Evolutionary conservation across 2,797 vertebrate species (phyloP).

Genomic region (Gallinago stenura): DNA sequence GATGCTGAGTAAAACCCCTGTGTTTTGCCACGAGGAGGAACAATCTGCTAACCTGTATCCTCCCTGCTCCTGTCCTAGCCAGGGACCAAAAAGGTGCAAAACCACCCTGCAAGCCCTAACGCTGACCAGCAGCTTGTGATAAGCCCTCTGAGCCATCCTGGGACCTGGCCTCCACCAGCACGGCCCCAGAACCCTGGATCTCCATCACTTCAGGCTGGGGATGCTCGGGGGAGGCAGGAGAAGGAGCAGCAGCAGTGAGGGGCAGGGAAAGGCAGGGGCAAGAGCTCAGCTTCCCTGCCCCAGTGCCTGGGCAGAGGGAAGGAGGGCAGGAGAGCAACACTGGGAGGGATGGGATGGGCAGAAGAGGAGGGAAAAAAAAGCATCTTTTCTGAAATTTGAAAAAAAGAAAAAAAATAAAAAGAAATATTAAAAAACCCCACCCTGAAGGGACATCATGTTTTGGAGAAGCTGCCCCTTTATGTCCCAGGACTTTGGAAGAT

Average conservation of each 20-base stretch:
- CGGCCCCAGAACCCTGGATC: not conserved
- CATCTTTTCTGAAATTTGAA: not conserved
- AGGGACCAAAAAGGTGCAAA: not conserved
- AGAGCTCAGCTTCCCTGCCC: not conserved
- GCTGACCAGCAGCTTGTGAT: not conserved
- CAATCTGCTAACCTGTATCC: not conserved
- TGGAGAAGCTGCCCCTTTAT: not conserved
- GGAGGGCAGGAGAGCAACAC: not conserved
- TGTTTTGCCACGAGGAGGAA: not conserved
- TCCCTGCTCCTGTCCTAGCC: not conserved
- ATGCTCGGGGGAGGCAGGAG: not conserved
- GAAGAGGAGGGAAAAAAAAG: not conserved
- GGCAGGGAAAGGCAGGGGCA: not conserved
- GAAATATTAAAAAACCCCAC: too few species aligned
- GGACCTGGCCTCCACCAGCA: not conserved
- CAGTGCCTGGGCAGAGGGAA: not conserved
- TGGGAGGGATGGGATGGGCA: not conserved
- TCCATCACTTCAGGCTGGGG: constrained; percentile 36
- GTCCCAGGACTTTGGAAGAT: not conserved
- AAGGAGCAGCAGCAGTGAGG: not conserved
- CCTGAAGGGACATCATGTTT: rapidly evolving
- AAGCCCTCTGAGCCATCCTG: rapidly evolving
- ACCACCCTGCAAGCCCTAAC: not conserved
- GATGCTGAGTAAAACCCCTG: not conserved
- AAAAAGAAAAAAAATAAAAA: not conserved